Evolutionary conservation across 2,797 vertebrate species (phyloP).

Genomic region (Tapirus indicus): DNA sequence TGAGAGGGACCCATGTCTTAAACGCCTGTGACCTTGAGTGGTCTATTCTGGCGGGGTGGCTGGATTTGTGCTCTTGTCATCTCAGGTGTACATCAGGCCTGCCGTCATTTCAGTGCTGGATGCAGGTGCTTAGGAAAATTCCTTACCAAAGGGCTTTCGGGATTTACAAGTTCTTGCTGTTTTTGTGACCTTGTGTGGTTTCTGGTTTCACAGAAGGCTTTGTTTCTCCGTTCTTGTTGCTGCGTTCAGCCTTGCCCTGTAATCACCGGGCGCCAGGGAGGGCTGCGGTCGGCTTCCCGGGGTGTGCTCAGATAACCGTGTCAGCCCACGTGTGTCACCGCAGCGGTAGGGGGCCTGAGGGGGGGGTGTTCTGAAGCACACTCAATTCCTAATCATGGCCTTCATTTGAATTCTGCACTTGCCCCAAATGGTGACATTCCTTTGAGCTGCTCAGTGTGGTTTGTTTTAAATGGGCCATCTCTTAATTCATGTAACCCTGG

Average conservation of each 20-base stretch:
- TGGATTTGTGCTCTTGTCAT: fast-evolving
- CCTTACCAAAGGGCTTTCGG: neutral
- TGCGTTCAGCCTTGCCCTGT: conserved; percentile 45
- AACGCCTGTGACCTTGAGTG: neutral
- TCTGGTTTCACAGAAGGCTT: conserved; percentile 73
- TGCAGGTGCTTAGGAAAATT: conserved; percentile 68
- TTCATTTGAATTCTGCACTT: neutral
- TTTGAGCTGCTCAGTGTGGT: neutral
- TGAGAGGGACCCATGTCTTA: neutral
- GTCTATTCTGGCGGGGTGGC: neutral
- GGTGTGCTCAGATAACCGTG: conserved; percentile 53
- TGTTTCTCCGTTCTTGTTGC: conserved; percentile 57
- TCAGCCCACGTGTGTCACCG: conserved; percentile 47
- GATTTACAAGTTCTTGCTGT: conserved; percentile 62
- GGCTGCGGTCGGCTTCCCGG: conserved; percentile 43
- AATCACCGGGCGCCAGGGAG: conserved; percentile 47
- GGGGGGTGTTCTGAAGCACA: neutral
- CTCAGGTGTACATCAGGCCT: neutral
- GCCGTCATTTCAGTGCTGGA: neutral
- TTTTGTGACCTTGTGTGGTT: conserved; percentile 65
- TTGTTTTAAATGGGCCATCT: conserved; percentile 1
- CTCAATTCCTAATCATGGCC: neutral
- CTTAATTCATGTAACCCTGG: neutral
- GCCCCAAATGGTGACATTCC: neutral
- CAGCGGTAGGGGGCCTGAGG: conserved; percentile 41